Evolutionary conservation across 2,797 vertebrate genomes (phyloP), one percentile per base, ranked within the genome.

Genomic region (Pogoniulus pusillus): DNA sequence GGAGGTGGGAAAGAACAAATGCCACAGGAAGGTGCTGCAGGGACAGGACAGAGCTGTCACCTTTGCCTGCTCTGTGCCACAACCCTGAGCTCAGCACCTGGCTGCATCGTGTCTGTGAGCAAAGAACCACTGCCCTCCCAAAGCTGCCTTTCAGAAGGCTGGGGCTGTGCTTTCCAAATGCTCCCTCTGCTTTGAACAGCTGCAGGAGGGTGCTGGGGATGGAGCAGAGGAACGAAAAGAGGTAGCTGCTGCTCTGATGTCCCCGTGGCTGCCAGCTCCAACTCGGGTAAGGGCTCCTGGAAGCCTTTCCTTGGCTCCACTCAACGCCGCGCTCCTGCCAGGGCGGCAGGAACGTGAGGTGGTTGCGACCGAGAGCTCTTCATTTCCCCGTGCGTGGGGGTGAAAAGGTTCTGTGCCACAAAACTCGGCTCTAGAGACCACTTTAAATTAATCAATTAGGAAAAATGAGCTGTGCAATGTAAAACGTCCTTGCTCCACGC

Each of bases 391-490:
- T 27, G 41, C 34, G 54, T 1, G 24, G 72, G 72, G 86, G 73
- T 69, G 84, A 78, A n/a, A 74, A 88, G 83, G 76, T 68, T 90
- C 75, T 26, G n/a, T 65, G 73, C 87, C 23, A 16, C 65, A 17
- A 58, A 88, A 77, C 29, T 47, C 23, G 4, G 64, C 87, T 80
- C 75, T 34, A 9, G 89, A 95, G 95, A 87, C 70, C 14, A 0
- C 88, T 93, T 94, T 92, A 93, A 94, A 96, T 97, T 95, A 98
- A 97, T 97, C 97, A 97, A 95, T 97, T 97, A 97, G 95, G 92
- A 90, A 95, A 96, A 97, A 97, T 35, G 94, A 96, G 94, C 93
- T 93, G 95, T 89, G 95, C 80, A 79, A 95, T 96, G 95, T 95
- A 91, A 79, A 78, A 96, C 37, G 95, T 93, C 94, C 95, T 96